A percentile compares a stretch with the other conserved stretches of the same genome.
These are phyloP conservation scores for Misgurnus mizolepis DNA, from an alignment of 2,113 vertebrate genomes.

Conservation along the genomic window DNA sequence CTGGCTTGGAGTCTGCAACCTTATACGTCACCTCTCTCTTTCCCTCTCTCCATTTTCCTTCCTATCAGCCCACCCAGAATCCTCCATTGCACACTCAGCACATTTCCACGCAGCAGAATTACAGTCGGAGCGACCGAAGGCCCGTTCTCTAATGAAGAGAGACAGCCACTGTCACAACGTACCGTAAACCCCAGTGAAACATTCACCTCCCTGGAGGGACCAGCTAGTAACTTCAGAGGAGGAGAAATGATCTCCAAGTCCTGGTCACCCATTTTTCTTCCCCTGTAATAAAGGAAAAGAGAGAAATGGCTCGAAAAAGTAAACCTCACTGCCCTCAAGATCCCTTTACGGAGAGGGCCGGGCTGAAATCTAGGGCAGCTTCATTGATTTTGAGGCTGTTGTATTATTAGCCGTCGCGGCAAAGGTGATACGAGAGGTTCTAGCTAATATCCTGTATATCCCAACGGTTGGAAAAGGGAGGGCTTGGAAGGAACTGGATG, in stretches of 20 bases:
- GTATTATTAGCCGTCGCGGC: conserved; percentile 73
- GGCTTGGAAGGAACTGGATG: conserved; percentile 36
- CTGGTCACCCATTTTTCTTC: conserved; percentile 71
- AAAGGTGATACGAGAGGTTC: conserved; percentile 74
- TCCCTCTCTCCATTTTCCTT: neutral
- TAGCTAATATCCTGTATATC: conserved; percentile 70
- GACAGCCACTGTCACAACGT: conserved; percentile 62
- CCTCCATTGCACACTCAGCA: conserved; percentile 51
- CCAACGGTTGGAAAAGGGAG: conserved; percentile 57
- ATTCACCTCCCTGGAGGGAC: conserved; percentile 44
- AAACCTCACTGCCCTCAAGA: conserved; percentile 64
- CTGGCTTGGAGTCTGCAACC: conserved; percentile 35
- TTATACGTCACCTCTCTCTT: conserved; percentile 14
- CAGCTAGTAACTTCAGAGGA: conserved; percentile 7
- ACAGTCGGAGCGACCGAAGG: conserved; percentile 38
- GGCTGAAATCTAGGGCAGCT: conserved; percentile 74
- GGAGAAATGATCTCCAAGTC: conserved; percentile 71
- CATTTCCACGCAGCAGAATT: conserved; percentile 49
- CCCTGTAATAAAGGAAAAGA: conserved; percentile 76
- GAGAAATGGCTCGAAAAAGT: conserved; percentile 18
- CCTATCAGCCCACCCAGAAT: conserved; percentile 31
- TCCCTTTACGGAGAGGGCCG: conserved; percentile 76
- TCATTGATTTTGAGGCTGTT: conserved; percentile 78
- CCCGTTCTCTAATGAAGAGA: conserved; percentile 67
- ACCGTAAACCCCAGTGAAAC: conserved; percentile 55